Base-by-base conservation (phyloP, 2,113 vertebrate species). In the Pundamilia nyererei region DNA sequence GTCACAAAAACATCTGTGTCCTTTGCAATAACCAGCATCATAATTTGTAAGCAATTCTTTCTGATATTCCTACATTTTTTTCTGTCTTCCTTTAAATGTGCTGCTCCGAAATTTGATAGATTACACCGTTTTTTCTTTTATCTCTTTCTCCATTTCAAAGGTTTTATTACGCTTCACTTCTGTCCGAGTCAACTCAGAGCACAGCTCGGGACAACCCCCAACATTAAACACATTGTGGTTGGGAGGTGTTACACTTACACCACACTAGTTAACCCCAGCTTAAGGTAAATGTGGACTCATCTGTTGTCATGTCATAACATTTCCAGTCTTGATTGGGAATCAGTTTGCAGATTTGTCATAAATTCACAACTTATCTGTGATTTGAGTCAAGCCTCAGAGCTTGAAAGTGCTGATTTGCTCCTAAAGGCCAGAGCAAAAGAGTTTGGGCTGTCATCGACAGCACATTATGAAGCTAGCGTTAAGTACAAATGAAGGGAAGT, bases 211-310 rank as follows among this genome's bases (percentile, higher is more conserved):
- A 97, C 96, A 1, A 97, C 96, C 2, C 92, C 94, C 10, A 93
- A 97, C 91, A 90, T 97, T 38, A 95, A 94, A 70, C 89, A 95
- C 84, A 97, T 97, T 19, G 96, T 95, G 83, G 86, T 95, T 19
- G 96, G 96, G 65, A 92, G 96, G 35, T 97, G 96, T 53, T 96
- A 94, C 87, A 90, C 80, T 53, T 97, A 97, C 85, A 91, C 94
- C 75, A 92, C 93, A 1, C 86, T 96, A 3, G 26, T 96, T 3
- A 92, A 94, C 65, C 94, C 96, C 13, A 83, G 86, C 12, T 86
- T 79, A 33, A 93, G 95, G 96, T 97, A 92, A 40, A 17, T 2
- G n/a, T 47, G 5, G 21, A 45, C 33, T 3, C 5, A 72, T 84
- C 15, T 29, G 4, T 38, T 9, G 3, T 33, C 17, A 19, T 13